Percentiles rank a stretch among this genome's conserved stretches.
Evolutionary conservation across 2,888 invertebrate species (phyloP).

Genomic region (Eremobia ochroleuca): DNA sequence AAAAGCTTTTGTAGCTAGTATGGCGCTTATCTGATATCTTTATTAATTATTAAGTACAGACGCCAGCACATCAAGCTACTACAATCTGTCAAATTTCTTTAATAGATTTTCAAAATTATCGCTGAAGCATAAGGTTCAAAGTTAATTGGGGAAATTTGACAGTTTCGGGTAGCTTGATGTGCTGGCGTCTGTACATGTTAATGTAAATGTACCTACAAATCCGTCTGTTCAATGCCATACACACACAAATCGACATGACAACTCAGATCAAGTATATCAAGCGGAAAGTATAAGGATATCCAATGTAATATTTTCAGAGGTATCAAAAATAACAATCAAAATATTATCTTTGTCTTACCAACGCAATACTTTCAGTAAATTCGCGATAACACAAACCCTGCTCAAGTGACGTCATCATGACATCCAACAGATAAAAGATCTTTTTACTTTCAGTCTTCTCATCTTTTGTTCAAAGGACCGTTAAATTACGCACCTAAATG

Average conservation of each 20-base stretch:
- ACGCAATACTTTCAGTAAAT: constrained; percentile 2
- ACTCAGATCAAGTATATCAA: constrained; percentile 6
- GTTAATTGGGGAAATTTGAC: too few relatives aligned
- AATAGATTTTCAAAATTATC: too few relatives aligned
- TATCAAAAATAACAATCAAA: constrained; percentile 7
- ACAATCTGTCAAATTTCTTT: too few relatives aligned
- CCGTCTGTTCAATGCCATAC: neutral
- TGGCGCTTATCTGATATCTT: too few relatives aligned
- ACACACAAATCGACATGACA: neutral
- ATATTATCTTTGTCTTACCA: neutral
- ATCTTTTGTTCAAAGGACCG: constrained; percentile 24
- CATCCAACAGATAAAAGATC: constrained; percentile 14
- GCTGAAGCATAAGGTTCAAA: too few relatives aligned
- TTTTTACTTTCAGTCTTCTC: constrained; percentile 19
- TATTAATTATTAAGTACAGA: too few relatives aligned
- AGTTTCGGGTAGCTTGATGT: too few relatives aligned
- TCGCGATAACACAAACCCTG: constrained; percentile 11
- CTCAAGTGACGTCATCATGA: constrained; percentile 20
- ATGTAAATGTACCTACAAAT: neutral
- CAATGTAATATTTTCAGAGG: neutral
- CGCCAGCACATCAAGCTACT: too few relatives aligned
- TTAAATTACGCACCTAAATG: constrained; percentile 20
- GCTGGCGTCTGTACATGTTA: too few relatives aligned
- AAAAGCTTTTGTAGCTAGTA: neutral
- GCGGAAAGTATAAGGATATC: neutral